Conservation (phyloP, 2,113 vertebrate genomes). For the Gorsachius goisagi region DNA sequence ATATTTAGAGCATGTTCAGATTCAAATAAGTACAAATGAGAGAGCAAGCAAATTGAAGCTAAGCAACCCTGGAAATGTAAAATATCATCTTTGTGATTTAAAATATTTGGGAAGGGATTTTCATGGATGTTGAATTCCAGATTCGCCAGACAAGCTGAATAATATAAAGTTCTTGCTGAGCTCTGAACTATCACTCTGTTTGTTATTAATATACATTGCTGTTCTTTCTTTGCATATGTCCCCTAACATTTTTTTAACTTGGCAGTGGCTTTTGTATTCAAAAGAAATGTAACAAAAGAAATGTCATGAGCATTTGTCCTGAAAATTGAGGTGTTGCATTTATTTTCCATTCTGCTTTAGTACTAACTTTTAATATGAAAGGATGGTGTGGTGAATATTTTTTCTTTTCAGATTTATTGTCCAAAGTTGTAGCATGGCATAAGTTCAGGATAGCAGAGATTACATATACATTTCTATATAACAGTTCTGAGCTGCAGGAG, state of each 20-base stretch:
- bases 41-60: neutral
- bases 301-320: slow-evolving; percentile 31
- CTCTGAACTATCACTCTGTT: slow-evolving; percentile 52
- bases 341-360: slow-evolving; percentile 42
- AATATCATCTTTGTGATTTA: neutral
- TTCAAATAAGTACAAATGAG: neutral
- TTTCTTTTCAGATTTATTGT: slow-evolving; percentile 38
- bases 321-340: neutral
- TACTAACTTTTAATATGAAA: neutral
- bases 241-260: slow-evolving; percentile 59
- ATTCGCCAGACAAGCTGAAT: slow-evolving; percentile 60
- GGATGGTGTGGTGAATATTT: neutral
- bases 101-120: neutral
- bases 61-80: slow-evolving; percentile 36
- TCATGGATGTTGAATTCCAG: neutral
- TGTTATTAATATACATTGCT: slow-evolving; percentile 65
- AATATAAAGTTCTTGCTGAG: slow-evolving; percentile 65
- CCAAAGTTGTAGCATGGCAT: neutral
- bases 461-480: neutral
- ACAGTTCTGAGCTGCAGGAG: neutral
- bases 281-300: slow-evolving; percentile 41
- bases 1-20: slow-evolving; percentile 45
- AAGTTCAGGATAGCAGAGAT: neutral
- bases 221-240: slow-evolving; percentile 35
- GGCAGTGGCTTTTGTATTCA: slow-evolving; percentile 27